A percentile compares a stretch with the other conserved stretches of the same genome.
Evolutionary conservation across 2,888 invertebrate species (phyloP).

Genomic region (Dione juno): DNA sequence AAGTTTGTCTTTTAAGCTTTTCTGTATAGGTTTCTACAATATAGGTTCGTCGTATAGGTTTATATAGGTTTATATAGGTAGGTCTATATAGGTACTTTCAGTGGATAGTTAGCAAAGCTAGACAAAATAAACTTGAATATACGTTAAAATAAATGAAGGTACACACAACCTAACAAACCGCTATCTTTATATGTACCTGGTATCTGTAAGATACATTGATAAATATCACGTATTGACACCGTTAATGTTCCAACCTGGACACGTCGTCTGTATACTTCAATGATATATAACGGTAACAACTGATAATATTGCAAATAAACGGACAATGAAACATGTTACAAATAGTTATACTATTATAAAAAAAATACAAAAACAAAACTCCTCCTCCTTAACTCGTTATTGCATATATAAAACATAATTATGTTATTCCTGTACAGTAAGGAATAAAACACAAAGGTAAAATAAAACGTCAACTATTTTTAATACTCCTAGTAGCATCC

Average conservation of each 20-base stretch:
- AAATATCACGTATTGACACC: slow-evolving; percentile 18
- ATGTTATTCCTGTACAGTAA: neutral
- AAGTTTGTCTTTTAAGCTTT: too few relatives aligned
- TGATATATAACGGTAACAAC: slow-evolving; percentile 22
- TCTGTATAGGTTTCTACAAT: too few relatives aligned
- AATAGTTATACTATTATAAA: too few relatives aligned
- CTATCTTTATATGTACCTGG: neutral
- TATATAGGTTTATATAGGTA: too few relatives aligned
- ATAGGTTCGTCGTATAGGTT: too few relatives aligned
- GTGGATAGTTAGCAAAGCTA: too few relatives aligned
- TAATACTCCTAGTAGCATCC: neutral
- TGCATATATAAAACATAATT: neutral
- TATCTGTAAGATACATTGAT: slow-evolving; percentile 8
- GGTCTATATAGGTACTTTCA: too few relatives aligned
- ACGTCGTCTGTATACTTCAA: slow-evolving; percentile 2
- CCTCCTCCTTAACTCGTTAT: too few relatives aligned
- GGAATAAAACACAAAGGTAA: neutral
- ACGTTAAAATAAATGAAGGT: neutral
- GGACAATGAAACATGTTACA: neutral
- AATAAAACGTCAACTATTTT: slow-evolving; percentile 7
- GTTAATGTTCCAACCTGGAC: slow-evolving; percentile 3
- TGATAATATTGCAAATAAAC: slow-evolving; percentile 21
- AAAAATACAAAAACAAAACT: too few relatives aligned
- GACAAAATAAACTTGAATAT: too few relatives aligned
- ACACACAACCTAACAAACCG: neutral